These are phyloP conservation scores for Podargus strigoides DNA, from an alignment of 2,797 vertebrate species.

Conservation along the genomic window DNA sequence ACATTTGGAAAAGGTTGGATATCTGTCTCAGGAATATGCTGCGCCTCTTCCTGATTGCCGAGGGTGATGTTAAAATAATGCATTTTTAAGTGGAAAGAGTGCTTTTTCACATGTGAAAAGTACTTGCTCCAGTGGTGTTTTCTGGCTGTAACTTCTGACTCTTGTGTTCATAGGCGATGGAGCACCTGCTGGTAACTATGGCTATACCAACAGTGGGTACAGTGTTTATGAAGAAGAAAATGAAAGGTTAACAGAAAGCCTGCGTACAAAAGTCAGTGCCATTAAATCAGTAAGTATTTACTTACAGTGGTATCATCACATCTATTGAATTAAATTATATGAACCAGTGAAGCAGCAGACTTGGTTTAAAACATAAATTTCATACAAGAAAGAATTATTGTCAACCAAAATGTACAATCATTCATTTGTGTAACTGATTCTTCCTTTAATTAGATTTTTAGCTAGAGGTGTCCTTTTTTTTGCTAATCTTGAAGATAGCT, in stretches of 20 bases:
- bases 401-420: background rate
- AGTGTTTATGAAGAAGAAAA: conserved; percentile 95
- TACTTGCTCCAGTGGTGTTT: background rate
- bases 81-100: too few species aligned
- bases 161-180: conserved; percentile 64
- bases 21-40: background rate
- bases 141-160: background rate
- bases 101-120: too few species aligned
- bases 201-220: conserved; percentile 83
- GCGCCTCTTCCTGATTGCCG: background rate
- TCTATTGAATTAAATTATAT: background rate
- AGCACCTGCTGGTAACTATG: conserved; percentile 57
- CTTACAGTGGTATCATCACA: background rate
- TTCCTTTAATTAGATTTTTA: background rate
- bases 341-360: background rate
- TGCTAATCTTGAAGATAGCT: background rate
- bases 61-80: background rate
- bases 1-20: background rate
- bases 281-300: conserved; percentile 87
- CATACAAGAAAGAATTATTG: background rate
- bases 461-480: background rate
- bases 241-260: conserved; percentile 88
- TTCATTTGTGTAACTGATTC: background rate
- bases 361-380: background rate
- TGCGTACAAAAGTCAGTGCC: conserved; percentile 89